Conservation (phyloP, 1,140 invertebrate genomes). For the Episyrphus balteatus region DNA sequence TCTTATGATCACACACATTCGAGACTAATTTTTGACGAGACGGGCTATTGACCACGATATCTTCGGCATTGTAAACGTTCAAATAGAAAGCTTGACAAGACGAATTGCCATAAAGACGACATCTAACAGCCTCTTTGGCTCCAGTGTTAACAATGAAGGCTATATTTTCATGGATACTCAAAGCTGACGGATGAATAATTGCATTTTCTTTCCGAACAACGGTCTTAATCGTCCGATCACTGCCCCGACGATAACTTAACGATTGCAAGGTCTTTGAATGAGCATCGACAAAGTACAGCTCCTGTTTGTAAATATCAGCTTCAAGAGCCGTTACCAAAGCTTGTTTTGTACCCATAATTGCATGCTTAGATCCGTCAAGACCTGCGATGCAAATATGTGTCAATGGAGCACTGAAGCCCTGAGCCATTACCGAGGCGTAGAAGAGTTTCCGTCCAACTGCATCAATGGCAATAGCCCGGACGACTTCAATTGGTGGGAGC, state of each 20-base stretch:
- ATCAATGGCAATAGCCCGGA: constrained; percentile 44
- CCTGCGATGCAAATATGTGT: constrained; percentile 46
- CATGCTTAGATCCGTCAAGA: constrained; percentile 50
- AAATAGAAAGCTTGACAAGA: constrained; percentile 38
- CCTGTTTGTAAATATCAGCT: constrained; percentile 50
- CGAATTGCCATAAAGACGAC: constrained; percentile 39
- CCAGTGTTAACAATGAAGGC: constrained; percentile 44
- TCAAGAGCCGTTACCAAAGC: constrained; percentile 53
- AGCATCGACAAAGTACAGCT: constrained; percentile 59
- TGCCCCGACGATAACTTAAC: constrained; percentile 42
- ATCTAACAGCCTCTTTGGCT: constrained; percentile 41
- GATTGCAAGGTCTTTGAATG: constrained; percentile 48
- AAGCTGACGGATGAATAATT: constrained; percentile 35
- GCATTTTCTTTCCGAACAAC: constrained; percentile 39
- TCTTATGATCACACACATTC: constrained; percentile 39
- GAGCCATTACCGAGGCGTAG: constrained; percentile 39
- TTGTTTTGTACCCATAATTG: constrained; percentile 29
- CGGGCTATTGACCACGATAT: constrained; percentile 44
- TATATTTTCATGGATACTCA: constrained; percentile 50
- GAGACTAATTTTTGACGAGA: constrained; percentile 40
- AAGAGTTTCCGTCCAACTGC: constrained; percentile 43
- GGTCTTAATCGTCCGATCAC: constrained; percentile 44
- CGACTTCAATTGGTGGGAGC: constrained; percentile 44
- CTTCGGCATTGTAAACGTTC: constrained; percentile 36
- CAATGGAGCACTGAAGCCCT: constrained; percentile 33